Evolutionary conservation across 2,797 vertebrate species (phyloP), one percentile per base, ranked within the genome.

Genomic region (Helostoma temminkii): DNA sequence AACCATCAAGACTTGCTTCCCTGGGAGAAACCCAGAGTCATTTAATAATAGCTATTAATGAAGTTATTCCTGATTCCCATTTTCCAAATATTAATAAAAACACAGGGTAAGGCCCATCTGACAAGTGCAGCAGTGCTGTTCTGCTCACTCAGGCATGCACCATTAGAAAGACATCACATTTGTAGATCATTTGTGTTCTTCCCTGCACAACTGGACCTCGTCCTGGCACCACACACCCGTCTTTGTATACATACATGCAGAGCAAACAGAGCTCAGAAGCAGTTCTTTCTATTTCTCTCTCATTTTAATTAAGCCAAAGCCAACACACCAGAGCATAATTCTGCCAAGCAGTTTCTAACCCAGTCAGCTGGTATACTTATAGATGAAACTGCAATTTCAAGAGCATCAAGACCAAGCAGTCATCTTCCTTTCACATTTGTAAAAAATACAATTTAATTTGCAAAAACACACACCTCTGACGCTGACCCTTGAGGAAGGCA

Each of bases 401-500:
- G 28, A 43, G 52, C 34, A 71, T 60, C 49, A 66, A 37, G 58
- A 66, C 43, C 53, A 57, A 24, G 34, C 37, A 82, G n/a, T 34
- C n/a, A 22, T 37, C 61, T 47, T 22, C 41, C 19, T 47, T 14
- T 18, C 18, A 1, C 1, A 26, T n/a, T 32, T 65, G 50, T 52
- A 21, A 41, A 41, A 36, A 41, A 21, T 21, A 21, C 41, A 21
- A 22, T 0, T 0, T 16, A 66, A 63, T 64, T 62, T 52, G 11
- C 26, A 73, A 61, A 59, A 63, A 54, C 12, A 91, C 90, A 70
- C 76, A 93, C 92, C 89, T 93, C 74, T 90, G 89, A 12, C 89
- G 91, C 15, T 92, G 91, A 74, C 82, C 82, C 80, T 93, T 93
- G 62, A 93, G 91, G 64, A 93, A 93, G 67, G 88, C 91, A 41